phyloP scores from a whole-genome alignment of 2,888 invertebrate species.

The Rhingia rostrata region DNA sequence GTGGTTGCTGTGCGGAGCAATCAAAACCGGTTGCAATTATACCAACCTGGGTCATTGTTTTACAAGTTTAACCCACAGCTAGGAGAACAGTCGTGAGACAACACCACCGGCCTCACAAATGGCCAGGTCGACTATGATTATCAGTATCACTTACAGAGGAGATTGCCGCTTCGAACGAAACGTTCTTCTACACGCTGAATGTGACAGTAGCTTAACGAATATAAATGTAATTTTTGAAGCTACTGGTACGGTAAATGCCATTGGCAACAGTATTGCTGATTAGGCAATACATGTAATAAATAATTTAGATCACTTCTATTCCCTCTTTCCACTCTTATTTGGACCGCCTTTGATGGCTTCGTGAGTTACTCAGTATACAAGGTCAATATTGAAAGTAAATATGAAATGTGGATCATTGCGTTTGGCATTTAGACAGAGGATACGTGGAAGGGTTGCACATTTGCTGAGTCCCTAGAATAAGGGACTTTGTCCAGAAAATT shows the following conservation, averaged over 20 bases:
- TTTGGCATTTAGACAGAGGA: too few species aligned
- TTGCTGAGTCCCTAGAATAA: too few species aligned
- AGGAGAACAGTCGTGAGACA: neutral
- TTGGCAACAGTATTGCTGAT: constrained; percentile 35
- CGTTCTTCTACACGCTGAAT: constrained; percentile 44
- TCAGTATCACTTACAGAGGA: neutral
- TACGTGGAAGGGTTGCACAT: too few species aligned
- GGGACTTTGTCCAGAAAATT: too few species aligned
- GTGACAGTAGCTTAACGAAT: constrained; percentile 46
- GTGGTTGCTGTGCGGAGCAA: constrained; percentile 23
- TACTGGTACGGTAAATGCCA: constrained; percentile 16
- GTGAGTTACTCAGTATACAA: constrained; percentile 4
- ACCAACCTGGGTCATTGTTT: constrained; percentile 59
- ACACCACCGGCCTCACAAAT: neutral
- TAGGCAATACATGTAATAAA: constrained; percentile 30
- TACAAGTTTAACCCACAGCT: constrained; percentile 48
- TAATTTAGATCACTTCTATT: constrained; percentile 44
- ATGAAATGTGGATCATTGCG: constrained; percentile 2
- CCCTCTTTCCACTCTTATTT: neutral
- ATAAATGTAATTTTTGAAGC: constrained; percentile 19
- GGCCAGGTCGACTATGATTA: constrained; percentile 2
- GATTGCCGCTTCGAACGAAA: neutral
- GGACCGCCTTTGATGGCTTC: constrained; percentile 8
- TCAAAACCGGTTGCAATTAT: constrained; percentile 55
- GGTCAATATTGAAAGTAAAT: constrained; percentile 44